Percentiles rank a stretch among this genome's conserved stretches.
These are phyloP conservation scores for Clarias batrachus DNA, from an alignment of 2,113 vertebrate genomes.

Conservation along the genomic window DNA sequence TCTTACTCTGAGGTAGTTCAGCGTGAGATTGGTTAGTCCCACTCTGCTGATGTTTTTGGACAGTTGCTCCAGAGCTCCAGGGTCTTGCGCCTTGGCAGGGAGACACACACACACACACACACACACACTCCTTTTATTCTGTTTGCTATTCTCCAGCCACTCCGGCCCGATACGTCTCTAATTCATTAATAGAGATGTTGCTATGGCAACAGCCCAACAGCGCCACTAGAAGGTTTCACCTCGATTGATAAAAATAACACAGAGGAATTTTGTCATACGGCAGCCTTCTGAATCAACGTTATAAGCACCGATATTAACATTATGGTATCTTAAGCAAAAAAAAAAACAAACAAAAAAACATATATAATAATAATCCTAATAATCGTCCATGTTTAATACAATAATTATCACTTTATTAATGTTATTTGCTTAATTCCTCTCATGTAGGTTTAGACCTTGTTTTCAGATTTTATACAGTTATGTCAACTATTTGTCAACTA, in stretches of 20 bases:
- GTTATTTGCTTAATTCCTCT: neutral
- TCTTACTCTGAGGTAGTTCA: slow-evolving; percentile 98
- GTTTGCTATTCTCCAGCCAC: slow-evolving; percentile 42
- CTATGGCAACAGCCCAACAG: slow-evolving; percentile 52
- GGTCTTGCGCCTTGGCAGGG: slow-evolving; percentile 87
- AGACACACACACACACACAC: slow-evolving; percentile 32
- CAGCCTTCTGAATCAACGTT: slow-evolving; percentile 21
- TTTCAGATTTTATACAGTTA: neutral
- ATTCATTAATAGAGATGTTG: slow-evolving; percentile 52
- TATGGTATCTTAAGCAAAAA: slow-evolving; percentile 3
- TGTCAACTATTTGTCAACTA: neutral
- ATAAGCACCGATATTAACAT: slow-evolving; percentile 3
- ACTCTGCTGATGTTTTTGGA: slow-evolving; percentile 99
- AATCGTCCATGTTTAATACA: neutral
- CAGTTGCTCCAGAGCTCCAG: slow-evolving; percentile 98
- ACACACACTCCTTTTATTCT: slow-evolving; percentile 36
- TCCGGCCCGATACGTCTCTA: slow-evolving; percentile 45
- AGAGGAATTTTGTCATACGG: slow-evolving; percentile 34
- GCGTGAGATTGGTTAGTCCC: slow-evolving; percentile 97
- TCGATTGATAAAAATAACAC: slow-evolving; percentile 53
- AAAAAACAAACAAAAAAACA: neutral
- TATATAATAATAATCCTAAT: neutral
- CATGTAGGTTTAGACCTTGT: neutral
- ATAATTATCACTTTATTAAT: neutral
- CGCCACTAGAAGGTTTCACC: slow-evolving; percentile 49